A percentile compares a stretch with the other conserved stretches of the same genome.
Conservation (phyloP, 2,888 invertebrate species). For the Chloroclystis v-ata region DNA sequence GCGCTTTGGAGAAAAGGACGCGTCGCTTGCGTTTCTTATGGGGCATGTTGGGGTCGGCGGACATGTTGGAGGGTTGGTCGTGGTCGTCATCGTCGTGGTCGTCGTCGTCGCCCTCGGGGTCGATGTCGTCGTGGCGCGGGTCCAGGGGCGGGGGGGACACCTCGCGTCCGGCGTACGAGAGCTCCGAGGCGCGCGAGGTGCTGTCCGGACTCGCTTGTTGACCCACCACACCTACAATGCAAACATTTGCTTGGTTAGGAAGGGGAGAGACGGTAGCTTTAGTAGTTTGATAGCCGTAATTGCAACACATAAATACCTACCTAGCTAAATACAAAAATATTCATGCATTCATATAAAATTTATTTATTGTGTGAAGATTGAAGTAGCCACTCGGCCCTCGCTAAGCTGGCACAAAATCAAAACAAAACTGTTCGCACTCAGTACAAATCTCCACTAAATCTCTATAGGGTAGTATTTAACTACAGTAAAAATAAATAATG, state of each 20-base stretch:
- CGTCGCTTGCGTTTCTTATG: conserved; percentile 96
- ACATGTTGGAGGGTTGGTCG: conserved; percentile 55
- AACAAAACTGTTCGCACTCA: conserved; percentile 49
- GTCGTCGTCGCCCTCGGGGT: conserved; percentile 66
- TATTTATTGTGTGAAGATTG: conserved; percentile 1
- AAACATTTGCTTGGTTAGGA: conserved; percentile 17
- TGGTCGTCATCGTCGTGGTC: conserved; percentile 79
- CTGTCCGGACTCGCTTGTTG: conserved; percentile 91
- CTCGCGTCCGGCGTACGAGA: conserved; percentile 76
- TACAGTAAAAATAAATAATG: conserved; percentile 55
- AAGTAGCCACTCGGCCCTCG: conserved; percentile 11
- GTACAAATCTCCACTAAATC: conserved; percentile 61
- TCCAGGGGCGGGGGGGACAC: conserved; percentile 60
- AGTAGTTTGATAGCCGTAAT: too few species aligned
- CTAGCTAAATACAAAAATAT: too few species aligned
- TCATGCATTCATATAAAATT: too few species aligned
- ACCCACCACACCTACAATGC: conserved; percentile 69
- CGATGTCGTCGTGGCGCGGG: conserved; percentile 53
- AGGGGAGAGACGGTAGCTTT: too few species aligned
- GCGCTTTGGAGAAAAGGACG: conserved; percentile 97
- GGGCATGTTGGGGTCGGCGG: conserved; percentile 65
- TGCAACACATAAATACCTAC: too few species aligned
- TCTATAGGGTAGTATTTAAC: conserved; percentile 59
- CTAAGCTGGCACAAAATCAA: conserved; percentile 20
- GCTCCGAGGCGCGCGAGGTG: conserved; percentile 90